phyloP scores from a whole-genome alignment of 2,797 vertebrate species.

The Setipinna tenuifilis region DNA sequence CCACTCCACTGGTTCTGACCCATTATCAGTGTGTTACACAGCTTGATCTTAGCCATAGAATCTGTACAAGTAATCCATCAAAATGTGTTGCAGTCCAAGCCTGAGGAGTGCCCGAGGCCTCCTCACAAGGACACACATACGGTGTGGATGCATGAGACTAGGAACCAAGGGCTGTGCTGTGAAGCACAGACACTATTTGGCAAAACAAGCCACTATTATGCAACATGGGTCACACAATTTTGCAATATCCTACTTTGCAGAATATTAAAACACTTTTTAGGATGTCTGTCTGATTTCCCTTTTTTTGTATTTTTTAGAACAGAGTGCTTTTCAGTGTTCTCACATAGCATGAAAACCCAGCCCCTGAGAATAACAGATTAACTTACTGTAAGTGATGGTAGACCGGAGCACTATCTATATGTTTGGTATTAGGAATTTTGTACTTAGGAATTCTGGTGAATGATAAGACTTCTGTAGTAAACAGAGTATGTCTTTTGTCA shows the following conservation, averaged over 20 bases:
- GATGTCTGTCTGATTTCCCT: background rate
- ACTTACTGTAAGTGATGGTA: background rate
- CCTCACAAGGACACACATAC: too few relatives aligned
- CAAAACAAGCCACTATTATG: background rate
- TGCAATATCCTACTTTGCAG: background rate
- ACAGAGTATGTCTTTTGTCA: background rate
- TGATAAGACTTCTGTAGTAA: background rate
- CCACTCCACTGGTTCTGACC: background rate
- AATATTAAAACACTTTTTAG: background rate
- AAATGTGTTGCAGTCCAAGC: too few relatives aligned
- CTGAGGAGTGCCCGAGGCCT: too few relatives aligned
- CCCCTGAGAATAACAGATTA: background rate
- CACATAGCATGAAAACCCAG: background rate
- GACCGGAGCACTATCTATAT: background rate
- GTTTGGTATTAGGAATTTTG: background rate
- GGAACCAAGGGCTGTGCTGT: too few relatives aligned
- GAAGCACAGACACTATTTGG: too few relatives aligned
- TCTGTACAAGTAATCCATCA: background rate
- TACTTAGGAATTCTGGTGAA: background rate
- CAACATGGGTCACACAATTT: background rate
- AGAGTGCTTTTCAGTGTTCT: background rate
- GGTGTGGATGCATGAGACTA: too few relatives aligned
- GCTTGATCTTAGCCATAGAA: background rate
- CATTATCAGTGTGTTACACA: background rate
- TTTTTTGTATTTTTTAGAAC: background rate